Base-by-base conservation (phyloP, 2,888 invertebrate genomes). In the Euclidia mi region DNA sequence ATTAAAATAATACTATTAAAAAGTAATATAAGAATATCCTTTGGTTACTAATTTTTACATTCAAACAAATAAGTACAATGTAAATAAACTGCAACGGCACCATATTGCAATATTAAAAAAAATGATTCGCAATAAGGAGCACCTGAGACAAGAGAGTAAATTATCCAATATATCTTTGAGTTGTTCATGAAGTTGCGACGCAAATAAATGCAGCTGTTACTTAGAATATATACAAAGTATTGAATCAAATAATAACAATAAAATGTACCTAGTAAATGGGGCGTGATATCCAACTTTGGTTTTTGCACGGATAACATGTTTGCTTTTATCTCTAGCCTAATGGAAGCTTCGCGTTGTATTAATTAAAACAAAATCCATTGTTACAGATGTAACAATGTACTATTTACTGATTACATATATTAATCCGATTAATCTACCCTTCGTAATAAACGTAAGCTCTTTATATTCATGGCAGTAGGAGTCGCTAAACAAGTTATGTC, bases 401-500 rank as follows among this genome's bases (percentile, higher is more conserved):
- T 35, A 29, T 9, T 10, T 15, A 31, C 38, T 50, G 46, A 52
- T 62, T 50, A 53, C 29, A 42, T 41, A 55, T 55, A 57, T 44
- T 51, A 56, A 63, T 59, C 56, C 32, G 34, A 28, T 55, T 45
- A 56, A 69, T 59, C 46, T n/a, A n/a, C n/a, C 42, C 41, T 42
- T 32, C 18, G 55, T 29, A 53, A 61, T 56, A 46, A 57, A 51
- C 15, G 29, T 34, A 50, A 61, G 60, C 45, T 56, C 55, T 57
- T 66, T 66, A 59, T 67, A 55, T 56, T 50, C 51, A 57, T 57
- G 37, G 46, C 56, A 60, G 56, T 58, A 49, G 52, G 34, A 40
- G 20, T 25, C 42, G 44, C 40, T 50, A 69, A 76, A 58, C 60
- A 73, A 73, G 71, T 67, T 61, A 65, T 65, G 58, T 67, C 63